Evolutionary conservation across 2,888 invertebrate genomes (phyloP), one percentile per base, ranked within the genome.

Genomic region (Phania funesta): DNA sequence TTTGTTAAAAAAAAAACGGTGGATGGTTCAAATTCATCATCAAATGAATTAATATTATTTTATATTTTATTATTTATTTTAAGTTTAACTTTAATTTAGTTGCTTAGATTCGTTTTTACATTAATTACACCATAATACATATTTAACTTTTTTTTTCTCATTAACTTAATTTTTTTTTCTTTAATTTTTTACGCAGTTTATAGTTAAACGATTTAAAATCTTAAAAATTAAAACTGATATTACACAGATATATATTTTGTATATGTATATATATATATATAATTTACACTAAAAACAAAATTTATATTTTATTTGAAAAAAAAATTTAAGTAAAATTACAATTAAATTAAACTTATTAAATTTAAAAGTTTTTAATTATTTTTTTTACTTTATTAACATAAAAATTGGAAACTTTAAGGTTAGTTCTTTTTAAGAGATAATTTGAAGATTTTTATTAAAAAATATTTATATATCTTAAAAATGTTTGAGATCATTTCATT

Each of bases 21-120:
- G 88, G 89, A 87, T 89, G 88, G 86, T 89, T 88, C 87, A 86
- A 76, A 88, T 87, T 86, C 87, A 86, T 85, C 65, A 56, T 86
- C 20, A 86, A 86, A 86, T 87, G 86, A 87, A 88, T 86, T 87
- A 73, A 77, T 84, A 84, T 3, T 32, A 20, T 32, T 64, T 13
- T 65, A n/a, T 16, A n/a, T 32, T 32, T 20, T 46, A 46, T 65
- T 11, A 24, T 35, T 80, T 80, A 71, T 85, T 84, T 62, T 82
- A 46, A 64, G 81, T 64, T 65, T 76, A 71, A 67, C 41, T 81
- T 80, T 58, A 60, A 56, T 54, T 80, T 82, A 58, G 65, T 44
- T 50, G 32, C 20, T 67, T 80, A 84, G 52, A 77, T 80, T 71
- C 80, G 68, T 68, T 52, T 79, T 85, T 84, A 81, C 83, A 75